phyloP scores from a whole-genome alignment of 1,140 invertebrate genomes.

The Thereuonema tuberculata region DNA sequence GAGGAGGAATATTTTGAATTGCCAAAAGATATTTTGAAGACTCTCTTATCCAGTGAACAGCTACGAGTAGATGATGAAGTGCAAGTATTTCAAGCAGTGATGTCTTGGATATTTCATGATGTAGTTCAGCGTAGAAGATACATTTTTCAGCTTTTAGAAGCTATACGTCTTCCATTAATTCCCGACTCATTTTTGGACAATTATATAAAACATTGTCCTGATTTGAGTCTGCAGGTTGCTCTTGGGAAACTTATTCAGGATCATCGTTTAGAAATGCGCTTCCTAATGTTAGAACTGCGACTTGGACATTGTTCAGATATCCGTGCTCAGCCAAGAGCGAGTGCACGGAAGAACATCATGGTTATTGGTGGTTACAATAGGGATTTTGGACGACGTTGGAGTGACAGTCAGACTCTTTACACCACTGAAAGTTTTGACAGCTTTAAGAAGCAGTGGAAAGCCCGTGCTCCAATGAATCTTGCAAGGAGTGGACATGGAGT shows the following conservation, averaged over 20 bases:
- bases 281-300: neutral
- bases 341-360: slow-evolving; percentile 75
- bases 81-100: slow-evolving; percentile 77
- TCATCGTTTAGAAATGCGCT: neutral
- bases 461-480: slow-evolving; percentile 64
- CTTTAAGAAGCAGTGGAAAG: slow-evolving; percentile 60
- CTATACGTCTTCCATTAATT: slow-evolving; percentile 71
- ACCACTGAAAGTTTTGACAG: slow-evolving; percentile 66
- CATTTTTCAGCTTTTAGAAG: slow-evolving; percentile 71
- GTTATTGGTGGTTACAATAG: slow-evolving; percentile 80
- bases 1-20: slow-evolving; percentile 78
- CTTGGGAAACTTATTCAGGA: slow-evolving; percentile 31
- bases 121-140: slow-evolving; percentile 58
- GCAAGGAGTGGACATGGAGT: slow-evolving; percentile 80
- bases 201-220: slow-evolving; percentile 61
- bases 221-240: slow-evolving; percentile 59
- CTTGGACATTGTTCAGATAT: neutral
- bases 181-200: slow-evolving; percentile 55
- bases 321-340: slow-evolving; percentile 54
- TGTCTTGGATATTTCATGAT: slow-evolving; percentile 80
- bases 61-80: slow-evolving; percentile 81
- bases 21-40: slow-evolving; percentile 60
- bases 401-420: slow-evolving; percentile 37
- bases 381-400: slow-evolving; percentile 45
- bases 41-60: slow-evolving; percentile 71